Evolutionary conservation across 2,888 invertebrate species (phyloP), one percentile per base, ranked within the genome.

Genomic region (Lasioglossum morio): DNA sequence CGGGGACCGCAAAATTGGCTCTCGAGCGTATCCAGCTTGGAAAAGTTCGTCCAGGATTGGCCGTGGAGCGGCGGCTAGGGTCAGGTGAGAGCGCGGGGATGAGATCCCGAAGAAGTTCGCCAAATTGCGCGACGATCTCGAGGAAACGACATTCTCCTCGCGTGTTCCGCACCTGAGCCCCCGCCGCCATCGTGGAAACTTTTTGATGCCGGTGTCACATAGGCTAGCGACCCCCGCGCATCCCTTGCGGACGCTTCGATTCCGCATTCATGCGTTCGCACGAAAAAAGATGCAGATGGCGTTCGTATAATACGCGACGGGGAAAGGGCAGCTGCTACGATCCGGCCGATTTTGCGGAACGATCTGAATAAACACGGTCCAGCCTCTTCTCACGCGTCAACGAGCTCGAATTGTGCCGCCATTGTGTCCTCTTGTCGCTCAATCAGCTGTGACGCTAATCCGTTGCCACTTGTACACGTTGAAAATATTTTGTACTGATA

Each of bases 211-310:
- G 77, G 81, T 90, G 90, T 91, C 89, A 87, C 85, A 37, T 77
- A 57, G 72, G 60, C 66, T 60, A 16, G 27, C 60, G 16, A 14
- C 16, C 30, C 16, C 60, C 27, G 27, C 16, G 1, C 60, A 23
- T 2, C 23, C 53, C 53, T 53, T 10, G 60, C 14, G 27, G 60
- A 63, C 77, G 79, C 79, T 86, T 88, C 88, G 85, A 92, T 92
- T 87, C 87, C 79, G 90, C 89, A 92, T 93, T 92, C 92, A 92
- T 93, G 89, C 92, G 90, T 90, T 91, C 90, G 88, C 87, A 89
- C 85, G 89, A 90, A 90, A 90, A 89, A 90, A 53, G 90, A 92
- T 92, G 92, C 93, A 93, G 92, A 93, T 93, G 91, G 88, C 82
- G 77, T 77, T 86, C 79, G 91, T 84, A 91, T 92, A 92, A 92